Evolutionary conservation across 2,797 vertebrate species (phyloP).

Genomic region (Buceros bicornis): DNA sequence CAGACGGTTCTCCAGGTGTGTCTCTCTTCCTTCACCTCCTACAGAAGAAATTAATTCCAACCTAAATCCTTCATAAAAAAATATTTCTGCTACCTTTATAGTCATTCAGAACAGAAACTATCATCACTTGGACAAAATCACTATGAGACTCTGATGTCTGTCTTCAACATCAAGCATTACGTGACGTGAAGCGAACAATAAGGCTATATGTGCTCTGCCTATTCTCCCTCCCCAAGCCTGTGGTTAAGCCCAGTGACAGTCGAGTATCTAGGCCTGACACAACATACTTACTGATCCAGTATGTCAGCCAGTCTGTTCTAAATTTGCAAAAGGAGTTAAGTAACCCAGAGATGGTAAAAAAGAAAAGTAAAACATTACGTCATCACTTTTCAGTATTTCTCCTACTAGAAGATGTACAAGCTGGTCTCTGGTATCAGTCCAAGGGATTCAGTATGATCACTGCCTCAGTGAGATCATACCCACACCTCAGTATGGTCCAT

Average conservation of each 20-base stretch:
- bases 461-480: not conserved
- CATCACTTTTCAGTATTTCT: not conserved
- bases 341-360: not conserved
- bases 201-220: not conserved
- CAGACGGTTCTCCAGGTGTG: not conserved
- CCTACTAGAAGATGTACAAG: not conserved
- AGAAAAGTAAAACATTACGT: not conserved
- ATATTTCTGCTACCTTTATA: not conserved
- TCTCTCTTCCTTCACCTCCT: not conserved
- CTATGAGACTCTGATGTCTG: not conserved
- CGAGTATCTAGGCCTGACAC: not conserved
- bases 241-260: not conserved
- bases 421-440: not conserved
- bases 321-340: not conserved
- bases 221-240: not conserved
- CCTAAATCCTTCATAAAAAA: not conserved
- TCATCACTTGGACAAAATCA: not conserved
- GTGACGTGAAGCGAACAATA: not conserved
- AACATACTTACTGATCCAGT: not conserved
- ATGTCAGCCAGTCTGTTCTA: not conserved
- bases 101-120: not conserved
- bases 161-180: not conserved
- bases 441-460: accelerated
- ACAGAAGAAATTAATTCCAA: not conserved
- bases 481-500: not conserved